Evolutionary conservation across 1,140 invertebrate species (phyloP).

Genomic region (Zelostemma sp.): DNA sequence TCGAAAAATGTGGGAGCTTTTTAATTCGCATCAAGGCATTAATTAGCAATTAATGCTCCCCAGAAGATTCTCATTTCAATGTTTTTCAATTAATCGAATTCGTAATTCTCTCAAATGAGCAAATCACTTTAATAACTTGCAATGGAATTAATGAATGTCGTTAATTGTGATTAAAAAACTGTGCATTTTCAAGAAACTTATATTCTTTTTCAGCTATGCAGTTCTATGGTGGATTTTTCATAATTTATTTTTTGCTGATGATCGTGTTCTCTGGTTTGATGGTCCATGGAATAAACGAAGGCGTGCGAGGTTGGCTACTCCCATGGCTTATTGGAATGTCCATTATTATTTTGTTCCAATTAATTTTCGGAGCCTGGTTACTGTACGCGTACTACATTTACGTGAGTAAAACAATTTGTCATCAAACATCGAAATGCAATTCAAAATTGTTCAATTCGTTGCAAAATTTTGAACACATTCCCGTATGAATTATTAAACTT

Average conservation of each 20-base stretch:
- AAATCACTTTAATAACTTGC: no score
- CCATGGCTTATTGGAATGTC: constrained; percentile 84
- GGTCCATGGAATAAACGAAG: constrained; percentile 71
- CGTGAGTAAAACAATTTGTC: constrained; percentile 73
- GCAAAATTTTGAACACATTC: neutral
- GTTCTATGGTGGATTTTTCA: constrained; percentile 78
- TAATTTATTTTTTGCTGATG: constrained; percentile 79
- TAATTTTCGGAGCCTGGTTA: constrained; percentile 85
- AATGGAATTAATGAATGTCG: no score
- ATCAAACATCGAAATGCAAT: neutral
- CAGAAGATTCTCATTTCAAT: no score
- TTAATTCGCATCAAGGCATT: no score
- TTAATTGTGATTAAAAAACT: constrained; percentile 14
- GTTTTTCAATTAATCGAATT: no score
- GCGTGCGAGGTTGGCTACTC: constrained; percentile 82
- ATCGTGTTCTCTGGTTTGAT: constrained; percentile 77
- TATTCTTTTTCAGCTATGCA: constrained; percentile 77
- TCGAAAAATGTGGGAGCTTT: no score
- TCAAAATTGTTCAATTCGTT: neutral
- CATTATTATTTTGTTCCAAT: constrained; percentile 80
- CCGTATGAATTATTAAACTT: no score
- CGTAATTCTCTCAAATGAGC: no score
- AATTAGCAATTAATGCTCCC: no score
- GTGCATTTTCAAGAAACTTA: constrained; percentile 25
- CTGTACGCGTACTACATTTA: constrained; percentile 91